These are phyloP conservation scores for Andrena marginata DNA, from an alignment of 2,888 invertebrate species.

Conservation along the genomic window DNA sequence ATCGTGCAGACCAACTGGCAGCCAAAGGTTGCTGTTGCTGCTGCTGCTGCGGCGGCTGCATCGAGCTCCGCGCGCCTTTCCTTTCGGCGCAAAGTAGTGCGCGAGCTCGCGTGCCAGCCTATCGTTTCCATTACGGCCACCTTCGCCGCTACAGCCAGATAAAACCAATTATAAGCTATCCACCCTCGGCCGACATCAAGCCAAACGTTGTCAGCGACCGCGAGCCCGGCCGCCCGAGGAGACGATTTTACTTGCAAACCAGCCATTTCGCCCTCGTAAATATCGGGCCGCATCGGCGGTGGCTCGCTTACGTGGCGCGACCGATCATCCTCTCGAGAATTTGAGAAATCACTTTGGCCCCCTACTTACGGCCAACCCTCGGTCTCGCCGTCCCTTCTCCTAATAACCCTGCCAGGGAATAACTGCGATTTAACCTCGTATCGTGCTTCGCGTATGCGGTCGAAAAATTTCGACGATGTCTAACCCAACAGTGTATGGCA, in stretches of 20 bases:
- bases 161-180: slow-evolving; percentile 83
- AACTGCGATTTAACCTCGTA: slow-evolving; percentile 18
- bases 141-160: slow-evolving; percentile 75
- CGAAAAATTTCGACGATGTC: neutral
- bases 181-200: slow-evolving; percentile 72
- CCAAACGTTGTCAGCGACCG: slow-evolving; percentile 72
- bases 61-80: slow-evolving; percentile 26
- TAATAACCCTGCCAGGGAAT: neutral
- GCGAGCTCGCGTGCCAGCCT: slow-evolving; percentile 77
- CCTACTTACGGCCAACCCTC: neutral
- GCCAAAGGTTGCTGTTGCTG: slow-evolving; percentile 48
- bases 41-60: slow-evolving; percentile 41
- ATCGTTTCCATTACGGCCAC: slow-evolving; percentile 80
- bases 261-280: slow-evolving; percentile 70
- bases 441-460: neutral
- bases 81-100: slow-evolving; percentile 39
- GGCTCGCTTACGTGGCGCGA: slow-evolving; percentile 51
- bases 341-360: slow-evolving; percentile 65
- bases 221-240: slow-evolving; percentile 54
- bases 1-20: slow-evolving; percentile 79
- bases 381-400: neutral
- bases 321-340: slow-evolving; percentile 57
- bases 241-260: slow-evolving; percentile 77
- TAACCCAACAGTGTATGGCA: neutral
- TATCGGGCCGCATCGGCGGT: slow-evolving; percentile 46